Conservation (phyloP, 2,797 vertebrate species). For the Miichthys miiuy region DNA sequence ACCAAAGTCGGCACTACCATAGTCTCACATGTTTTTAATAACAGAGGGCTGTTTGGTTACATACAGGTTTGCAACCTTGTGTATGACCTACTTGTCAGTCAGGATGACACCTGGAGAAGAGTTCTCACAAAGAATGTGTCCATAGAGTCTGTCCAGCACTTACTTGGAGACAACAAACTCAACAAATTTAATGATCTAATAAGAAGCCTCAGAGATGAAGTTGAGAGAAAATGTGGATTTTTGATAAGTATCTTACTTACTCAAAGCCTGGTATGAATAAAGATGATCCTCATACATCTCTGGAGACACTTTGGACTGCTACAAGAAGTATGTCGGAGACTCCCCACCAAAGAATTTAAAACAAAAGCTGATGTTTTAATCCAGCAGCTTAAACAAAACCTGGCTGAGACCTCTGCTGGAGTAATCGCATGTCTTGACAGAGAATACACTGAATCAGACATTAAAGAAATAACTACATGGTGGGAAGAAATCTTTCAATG, state of each 20-base stretch:
- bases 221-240: conserved; percentile 22
- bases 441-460: background rate
- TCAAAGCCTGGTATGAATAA: conserved; percentile 2
- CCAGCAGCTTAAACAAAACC: conserved; percentile 17
- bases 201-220: background rate
- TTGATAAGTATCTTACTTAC: conserved; percentile 17
- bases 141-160: background rate
- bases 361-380: background rate
- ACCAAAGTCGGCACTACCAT: rapidly evolving
- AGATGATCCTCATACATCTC: conserved; percentile 26
- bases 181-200: background rate
- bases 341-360: background rate
- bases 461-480: background rate
- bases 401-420: rapidly evolving
- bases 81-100: background rate
- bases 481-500: conserved; percentile 16
- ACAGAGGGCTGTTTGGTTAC: conserved; percentile 30
- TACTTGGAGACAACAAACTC: conserved; percentile 13
- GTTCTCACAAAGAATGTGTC: conserved; percentile 10
- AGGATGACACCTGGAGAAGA: background rate
- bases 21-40: conserved; percentile 8
- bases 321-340: background rate
- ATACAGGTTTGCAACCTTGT: conserved; percentile 47
- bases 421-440: background rate
- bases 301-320: rapidly evolving